Evolutionary conservation across 2,797 vertebrate species (phyloP).

Genomic region (Odontamblyopus lacepedii): DNA sequence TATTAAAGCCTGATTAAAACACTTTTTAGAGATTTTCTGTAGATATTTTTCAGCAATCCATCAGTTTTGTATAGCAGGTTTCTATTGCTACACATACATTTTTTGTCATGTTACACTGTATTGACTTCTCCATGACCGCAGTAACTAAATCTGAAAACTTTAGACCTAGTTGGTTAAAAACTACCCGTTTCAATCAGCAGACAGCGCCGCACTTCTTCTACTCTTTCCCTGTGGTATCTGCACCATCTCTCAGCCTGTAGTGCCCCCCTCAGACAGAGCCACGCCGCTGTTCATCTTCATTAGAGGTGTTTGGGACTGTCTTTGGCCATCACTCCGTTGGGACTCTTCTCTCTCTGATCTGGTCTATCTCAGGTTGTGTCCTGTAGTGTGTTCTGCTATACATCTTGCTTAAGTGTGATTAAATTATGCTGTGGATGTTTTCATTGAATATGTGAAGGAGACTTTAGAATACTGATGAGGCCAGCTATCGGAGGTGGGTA

Average conservation of each 20-base stretch:
- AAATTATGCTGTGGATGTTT: neutral
- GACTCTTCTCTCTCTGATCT: conserved; percentile 25
- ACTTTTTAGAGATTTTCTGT: too few relatives aligned
- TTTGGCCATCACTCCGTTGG: conserved; percentile 40
- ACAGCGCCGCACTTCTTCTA: conserved; percentile 54
- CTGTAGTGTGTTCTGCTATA: conserved; percentile 16
- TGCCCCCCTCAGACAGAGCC: conserved; percentile 46
- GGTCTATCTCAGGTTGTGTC: conserved; percentile 20
- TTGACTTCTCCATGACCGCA: neutral
- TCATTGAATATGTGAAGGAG: neutral
- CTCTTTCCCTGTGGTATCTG: conserved; percentile 51
- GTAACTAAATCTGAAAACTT: too few relatives aligned
- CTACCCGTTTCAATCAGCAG: conserved; percentile 28
- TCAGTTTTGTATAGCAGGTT: neutral
- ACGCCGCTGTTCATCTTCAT: conserved; percentile 70
- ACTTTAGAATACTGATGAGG: neutral
- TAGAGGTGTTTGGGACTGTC: conserved; percentile 53
- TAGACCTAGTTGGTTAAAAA: neutral
- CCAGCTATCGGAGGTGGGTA: too few relatives aligned
- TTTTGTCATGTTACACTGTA: neutral
- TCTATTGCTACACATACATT: neutral
- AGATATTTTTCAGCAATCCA: neutral
- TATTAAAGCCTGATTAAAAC: neutral
- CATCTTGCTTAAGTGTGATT: neutral
- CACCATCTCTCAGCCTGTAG: conserved; percentile 52